These are phyloP conservation scores for Epinephelus lanceolatus DNA, from an alignment of 2,113 vertebrate genomes.

Conservation along the genomic window DNA sequence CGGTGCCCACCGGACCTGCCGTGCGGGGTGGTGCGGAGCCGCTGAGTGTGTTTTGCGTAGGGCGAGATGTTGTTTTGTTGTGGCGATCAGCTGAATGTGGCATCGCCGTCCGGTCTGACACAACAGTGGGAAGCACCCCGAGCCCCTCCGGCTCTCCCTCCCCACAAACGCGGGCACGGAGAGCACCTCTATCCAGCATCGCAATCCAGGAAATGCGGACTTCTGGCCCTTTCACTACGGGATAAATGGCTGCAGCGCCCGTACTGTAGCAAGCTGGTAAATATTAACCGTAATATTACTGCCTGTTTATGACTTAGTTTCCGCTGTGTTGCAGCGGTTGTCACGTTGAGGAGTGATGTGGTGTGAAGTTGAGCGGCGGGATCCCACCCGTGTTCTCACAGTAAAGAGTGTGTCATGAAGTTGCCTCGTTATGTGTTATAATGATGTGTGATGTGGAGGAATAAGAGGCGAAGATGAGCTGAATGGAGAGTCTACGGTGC, in stretches of 20 bases:
- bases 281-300: constrained; percentile 35
- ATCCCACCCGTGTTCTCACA: constrained; percentile 23
- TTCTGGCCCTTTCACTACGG: constrained; percentile 70
- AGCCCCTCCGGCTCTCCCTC: constrained; percentile 50
- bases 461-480: neutral
- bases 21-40: constrained; percentile 80
- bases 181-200: constrained; percentile 60
- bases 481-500: constrained; percentile 5
- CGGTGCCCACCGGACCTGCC: constrained; percentile 72
- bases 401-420: constrained; percentile 30
- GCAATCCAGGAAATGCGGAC: constrained; percentile 83
- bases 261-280: constrained; percentile 78
- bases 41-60: constrained; percentile 73
- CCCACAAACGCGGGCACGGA: constrained; percentile 50
- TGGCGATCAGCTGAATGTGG: constrained; percentile 84
- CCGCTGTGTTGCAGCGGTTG: constrained; percentile 15
- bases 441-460: neutral
- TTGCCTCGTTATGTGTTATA: constrained; percentile 3
- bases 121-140: constrained; percentile 73
- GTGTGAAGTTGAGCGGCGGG: constrained; percentile 64
- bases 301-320: constrained; percentile 24
- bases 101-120: constrained; percentile 81
- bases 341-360: neutral
- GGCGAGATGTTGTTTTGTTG: constrained; percentile 85
- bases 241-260: constrained; percentile 78